Evolutionary conservation across 1,140 invertebrate species (phyloP), one percentile per base, ranked within the genome.

Genomic region (Diorhabda elongata): DNA sequence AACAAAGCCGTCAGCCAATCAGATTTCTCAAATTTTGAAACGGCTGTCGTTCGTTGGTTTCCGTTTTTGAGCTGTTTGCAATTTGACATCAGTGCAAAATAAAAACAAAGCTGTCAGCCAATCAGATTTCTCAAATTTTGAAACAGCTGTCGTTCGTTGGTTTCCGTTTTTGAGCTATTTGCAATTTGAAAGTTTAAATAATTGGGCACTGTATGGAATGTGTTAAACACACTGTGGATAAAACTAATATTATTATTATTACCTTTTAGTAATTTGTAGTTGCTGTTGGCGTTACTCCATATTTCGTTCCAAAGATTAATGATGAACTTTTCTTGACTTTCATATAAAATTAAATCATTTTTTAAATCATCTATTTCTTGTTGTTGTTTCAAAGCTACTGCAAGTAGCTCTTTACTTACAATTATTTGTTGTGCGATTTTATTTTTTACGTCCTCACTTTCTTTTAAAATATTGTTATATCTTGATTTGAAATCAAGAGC

Each of bases 231-330:
- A 26, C 26, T 26, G 26, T 26, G 26, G 26, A 26, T 26, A 26
- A 26, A 26, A 26, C 26, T 26, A 26, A 26, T 26, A 26, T 26
- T 26, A 26, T 26, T 26, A 52, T 8, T 77, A 70, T 82, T 83
- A 95, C 93, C 89, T 83, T 90, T 87, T 2, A 97, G 82, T 59
- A 91, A 95, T 68, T 91, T 85, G 63, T 94, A 88, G 4, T 95
- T 98, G 61, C 92, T 88, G 74, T 93, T 89, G 2, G 96, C 96
- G 78, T 97, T 92, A 74, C 90, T 87, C 0, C 97, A 83, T 0
- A 93, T 96, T 72, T 91, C 89, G 74, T 96, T 92, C 8, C 93
- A 94, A 60, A 90, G 85, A 70, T 89, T 85, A 0, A 97, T 91
- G 42, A 96, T 95, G 66, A 92, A 87, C 66, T 89, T 88, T 0